Conservation (phyloP, 2,797 vertebrate genomes). For the Clamator glandarius region DNA sequence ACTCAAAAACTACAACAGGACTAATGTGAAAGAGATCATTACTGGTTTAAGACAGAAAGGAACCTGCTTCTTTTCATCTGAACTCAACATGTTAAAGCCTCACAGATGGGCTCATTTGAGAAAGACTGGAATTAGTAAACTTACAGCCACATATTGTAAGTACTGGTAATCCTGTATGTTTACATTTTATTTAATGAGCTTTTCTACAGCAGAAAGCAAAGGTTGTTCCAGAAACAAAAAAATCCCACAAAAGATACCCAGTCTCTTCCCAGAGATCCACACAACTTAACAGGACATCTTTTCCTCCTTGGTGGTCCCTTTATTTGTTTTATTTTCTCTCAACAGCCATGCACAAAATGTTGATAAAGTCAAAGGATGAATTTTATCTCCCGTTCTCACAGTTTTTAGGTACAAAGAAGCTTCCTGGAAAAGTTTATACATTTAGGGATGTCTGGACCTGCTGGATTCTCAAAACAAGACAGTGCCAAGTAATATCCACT, state of each 20-base stretch:
- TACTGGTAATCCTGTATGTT: background rate
- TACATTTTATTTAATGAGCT: background rate
- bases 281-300: background rate
- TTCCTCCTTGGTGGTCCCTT: background rate
- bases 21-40: background rate
- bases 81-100: background rate
- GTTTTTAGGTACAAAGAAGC: background rate
- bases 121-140: background rate
- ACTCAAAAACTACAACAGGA: background rate
- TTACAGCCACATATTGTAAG: background rate
- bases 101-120: background rate
- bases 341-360: background rate
- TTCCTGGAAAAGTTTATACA: background rate
- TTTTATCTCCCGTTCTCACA: background rate
- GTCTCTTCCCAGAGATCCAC: background rate
- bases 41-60: background rate
- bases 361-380: background rate
- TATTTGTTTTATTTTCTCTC: slow-evolving; percentile 14
- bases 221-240: background rate
- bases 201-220: background rate
- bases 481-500: background rate
- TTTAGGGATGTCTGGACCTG: background rate
- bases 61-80: background rate
- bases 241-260: background rate
- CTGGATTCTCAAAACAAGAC: background rate